A percentile compares a stretch with the other conserved stretches of the same genome.
phyloP scores from a whole-genome alignment of 1,140 invertebrate species.

The Dolichoris vasculosae region DNA sequence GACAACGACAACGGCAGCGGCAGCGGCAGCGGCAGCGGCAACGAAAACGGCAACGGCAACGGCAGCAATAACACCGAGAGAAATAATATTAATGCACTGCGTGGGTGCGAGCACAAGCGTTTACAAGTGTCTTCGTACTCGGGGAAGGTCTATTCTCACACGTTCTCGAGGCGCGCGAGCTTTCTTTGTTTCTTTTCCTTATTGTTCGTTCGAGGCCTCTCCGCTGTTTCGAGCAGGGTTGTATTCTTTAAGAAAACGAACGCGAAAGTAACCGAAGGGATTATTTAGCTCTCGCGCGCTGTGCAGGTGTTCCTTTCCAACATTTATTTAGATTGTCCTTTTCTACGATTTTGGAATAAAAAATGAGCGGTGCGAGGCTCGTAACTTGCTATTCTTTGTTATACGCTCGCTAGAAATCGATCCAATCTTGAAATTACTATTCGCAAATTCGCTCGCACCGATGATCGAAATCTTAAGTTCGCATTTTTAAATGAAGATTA shows the following conservation, averaged over 20 bases:
- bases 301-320: neutral
- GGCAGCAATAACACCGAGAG: neutral
- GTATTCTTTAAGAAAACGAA: neutral
- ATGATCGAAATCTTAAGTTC: no score
- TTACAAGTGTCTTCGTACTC: slow-evolving; percentile 15
- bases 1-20: neutral
- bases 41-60: neutral
- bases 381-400: no score
- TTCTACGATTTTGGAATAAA: no score
- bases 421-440: no score
- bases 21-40: neutral
- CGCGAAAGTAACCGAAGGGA: neutral
- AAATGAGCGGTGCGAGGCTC: no score
- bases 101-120: neutral
- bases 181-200: neutral
- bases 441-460: no score
- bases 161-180: neutral
- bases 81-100: slow-evolving; percentile 29
- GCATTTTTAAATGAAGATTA: no score
- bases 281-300: neutral
- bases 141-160: neutral
- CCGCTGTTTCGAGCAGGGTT: neutral
- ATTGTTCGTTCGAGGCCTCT: neutral
- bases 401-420: no score
- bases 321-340: neutral